These are phyloP conservation scores for Nyctereutes procyonoides DNA, from an alignment of 2,113 vertebrate species.

Conservation along the genomic window DNA sequence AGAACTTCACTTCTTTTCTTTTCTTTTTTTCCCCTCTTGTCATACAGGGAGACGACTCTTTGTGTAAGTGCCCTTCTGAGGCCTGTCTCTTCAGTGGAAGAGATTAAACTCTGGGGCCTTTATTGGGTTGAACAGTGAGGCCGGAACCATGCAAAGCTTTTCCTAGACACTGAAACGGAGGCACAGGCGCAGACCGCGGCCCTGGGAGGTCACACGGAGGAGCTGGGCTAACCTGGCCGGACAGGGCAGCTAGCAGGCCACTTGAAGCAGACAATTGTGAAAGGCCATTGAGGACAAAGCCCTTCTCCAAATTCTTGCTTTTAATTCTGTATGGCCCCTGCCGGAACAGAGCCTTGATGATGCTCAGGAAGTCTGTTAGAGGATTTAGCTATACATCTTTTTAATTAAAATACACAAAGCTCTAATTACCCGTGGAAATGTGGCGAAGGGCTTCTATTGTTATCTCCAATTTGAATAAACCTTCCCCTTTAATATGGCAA, in stretches of 20 bases:
- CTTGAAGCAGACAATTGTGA: constrained; percentile 41
- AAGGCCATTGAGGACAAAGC: constrained; percentile 64
- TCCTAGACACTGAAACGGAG: not conserved
- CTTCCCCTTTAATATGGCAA: constrained; percentile 63
- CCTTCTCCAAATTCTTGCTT: constrained; percentile 10
- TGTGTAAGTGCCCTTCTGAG: constrained; percentile 15
- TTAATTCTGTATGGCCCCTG: constrained; percentile 5
- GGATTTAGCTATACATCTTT: constrained; percentile 35
- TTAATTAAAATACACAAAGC: constrained; percentile 36
- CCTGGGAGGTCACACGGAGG: constrained; percentile 20
- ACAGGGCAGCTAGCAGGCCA: constrained; percentile 46
- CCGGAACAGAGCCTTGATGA: constrained; percentile 14
- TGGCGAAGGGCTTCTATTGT: constrained; percentile 20
- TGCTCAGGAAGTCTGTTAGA: not conserved
- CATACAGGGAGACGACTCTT: not conserved
- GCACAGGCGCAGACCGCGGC: not conserved
- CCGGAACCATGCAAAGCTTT: not conserved
- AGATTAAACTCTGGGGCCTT: constrained; percentile 37
- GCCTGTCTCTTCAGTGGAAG: constrained; percentile 34
- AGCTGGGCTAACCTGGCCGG: not conserved
- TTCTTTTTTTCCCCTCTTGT: not conserved
- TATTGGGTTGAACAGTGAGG: not conserved
- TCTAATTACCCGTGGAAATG: constrained; percentile 52
- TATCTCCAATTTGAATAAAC: constrained; percentile 63
- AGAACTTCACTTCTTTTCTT: not conserved